Percentiles rank a stretch among this genome's conserved stretches.
Conservation (phyloP, 1,140 invertebrate genomes). For the Physella acuta region DNA sequence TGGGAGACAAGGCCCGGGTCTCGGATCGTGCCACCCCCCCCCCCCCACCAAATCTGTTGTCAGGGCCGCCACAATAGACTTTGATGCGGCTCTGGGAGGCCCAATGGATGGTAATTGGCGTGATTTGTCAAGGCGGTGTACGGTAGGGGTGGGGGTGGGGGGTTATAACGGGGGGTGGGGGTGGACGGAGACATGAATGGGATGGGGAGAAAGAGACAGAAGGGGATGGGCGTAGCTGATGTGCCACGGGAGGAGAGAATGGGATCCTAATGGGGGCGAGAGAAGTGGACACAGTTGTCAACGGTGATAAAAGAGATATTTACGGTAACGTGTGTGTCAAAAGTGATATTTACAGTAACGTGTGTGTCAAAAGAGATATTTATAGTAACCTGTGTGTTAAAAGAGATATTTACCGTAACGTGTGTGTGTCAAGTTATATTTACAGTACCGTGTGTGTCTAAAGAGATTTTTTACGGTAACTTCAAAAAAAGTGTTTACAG, state of each 20-base stretch:
- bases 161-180: neutral
- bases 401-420: too few species aligned
- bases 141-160: neutral
- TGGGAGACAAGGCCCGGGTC: neutral
- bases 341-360: too few species aligned
- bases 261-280: neutral
- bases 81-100: conserved; percentile 8
- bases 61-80: conserved; percentile 1
- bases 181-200: neutral
- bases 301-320: too few species aligned
- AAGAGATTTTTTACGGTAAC: too few species aligned
- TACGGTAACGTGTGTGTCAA: too few species aligned
- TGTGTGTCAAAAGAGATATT: too few species aligned
- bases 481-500: too few species aligned
- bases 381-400: too few species aligned
- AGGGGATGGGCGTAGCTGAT: neutral
- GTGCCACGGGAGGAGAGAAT: neutral
- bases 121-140: neutral
- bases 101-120: conserved; percentile 2
- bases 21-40: neutral
- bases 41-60: conserved; percentile 11
- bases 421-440: too few species aligned
- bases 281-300: conserved; percentile 1
- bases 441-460: too few species aligned
- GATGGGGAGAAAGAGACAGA: neutral